These are phyloP conservation scores for Grapholita molesta DNA, from an alignment of 1,140 invertebrate genomes.

Conservation along the genomic window DNA sequence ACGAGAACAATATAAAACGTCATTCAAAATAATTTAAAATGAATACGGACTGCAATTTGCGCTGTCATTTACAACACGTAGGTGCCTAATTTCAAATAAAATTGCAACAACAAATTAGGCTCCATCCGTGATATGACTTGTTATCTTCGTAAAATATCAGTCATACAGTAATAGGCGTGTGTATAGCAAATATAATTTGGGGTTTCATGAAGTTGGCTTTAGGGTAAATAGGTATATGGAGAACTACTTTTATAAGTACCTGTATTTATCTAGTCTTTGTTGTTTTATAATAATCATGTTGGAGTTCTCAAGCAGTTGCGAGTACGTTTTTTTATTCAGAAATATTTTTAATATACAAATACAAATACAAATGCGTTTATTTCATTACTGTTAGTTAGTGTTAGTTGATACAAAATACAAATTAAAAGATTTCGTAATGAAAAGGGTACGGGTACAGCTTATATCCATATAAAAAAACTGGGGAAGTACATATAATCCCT, in stretches of 20 bases:
- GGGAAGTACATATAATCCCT: too few relatives aligned
- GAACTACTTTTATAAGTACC: neutral
- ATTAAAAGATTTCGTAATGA: too few relatives aligned
- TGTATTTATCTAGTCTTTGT: neutral
- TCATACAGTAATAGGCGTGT: neutral
- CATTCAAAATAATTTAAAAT: neutral
- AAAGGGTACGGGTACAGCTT: too few relatives aligned
- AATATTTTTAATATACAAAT: too few relatives aligned
- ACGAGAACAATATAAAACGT: neutral
- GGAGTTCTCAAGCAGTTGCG: neutral
- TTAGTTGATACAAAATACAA: too few relatives aligned
- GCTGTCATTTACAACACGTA: neutral
- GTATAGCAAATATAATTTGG: constrained; percentile 3
- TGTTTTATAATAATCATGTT: neutral
- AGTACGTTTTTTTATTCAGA: too few relatives aligned
- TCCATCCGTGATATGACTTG: neutral
- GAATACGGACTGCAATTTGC: neutral
- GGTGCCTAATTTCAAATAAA: neutral
- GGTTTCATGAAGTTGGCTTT: neutral
- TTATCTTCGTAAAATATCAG: constrained; percentile 8
- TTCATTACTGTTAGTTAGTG: too few relatives aligned
- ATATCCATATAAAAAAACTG: too few relatives aligned
- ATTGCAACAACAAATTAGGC: constrained; percentile 1
- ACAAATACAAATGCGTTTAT: too few relatives aligned
- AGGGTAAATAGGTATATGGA: neutral